These are phyloP conservation scores for Brachystomella parvula DNA, from an alignment of 1,140 invertebrate species.

Conservation along the genomic window DNA sequence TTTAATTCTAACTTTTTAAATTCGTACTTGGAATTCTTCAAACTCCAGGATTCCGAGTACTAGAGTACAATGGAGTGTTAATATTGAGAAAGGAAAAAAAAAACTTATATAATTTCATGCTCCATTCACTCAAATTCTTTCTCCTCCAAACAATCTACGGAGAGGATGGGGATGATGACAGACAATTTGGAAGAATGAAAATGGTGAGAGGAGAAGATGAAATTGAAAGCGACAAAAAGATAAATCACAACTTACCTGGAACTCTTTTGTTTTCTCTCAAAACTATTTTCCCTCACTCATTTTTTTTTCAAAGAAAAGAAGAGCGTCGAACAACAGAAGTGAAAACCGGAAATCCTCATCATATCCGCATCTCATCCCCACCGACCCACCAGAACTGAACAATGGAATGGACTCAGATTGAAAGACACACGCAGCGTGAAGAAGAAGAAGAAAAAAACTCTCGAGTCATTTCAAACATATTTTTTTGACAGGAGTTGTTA, in stretches of 20 bases:
- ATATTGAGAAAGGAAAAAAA: neutral
- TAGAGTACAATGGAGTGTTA: too few relatives aligned
- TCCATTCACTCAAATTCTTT: neutral
- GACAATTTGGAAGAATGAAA: neutral
- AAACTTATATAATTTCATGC: conserved; percentile 17
- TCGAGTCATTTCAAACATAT: conserved; percentile 2
- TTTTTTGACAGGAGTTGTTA: neutral
- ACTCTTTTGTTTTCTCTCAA: conserved; percentile 7
- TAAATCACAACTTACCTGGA: neutral
- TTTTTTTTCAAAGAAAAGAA: neutral
- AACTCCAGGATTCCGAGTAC: too few relatives aligned
- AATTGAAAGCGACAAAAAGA: neutral
- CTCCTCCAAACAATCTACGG: too few relatives aligned
- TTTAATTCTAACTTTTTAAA: too few relatives aligned
- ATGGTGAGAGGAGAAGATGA: neutral
- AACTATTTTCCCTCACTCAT: neutral
- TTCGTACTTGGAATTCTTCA: too few relatives aligned
- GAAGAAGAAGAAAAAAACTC: neutral
- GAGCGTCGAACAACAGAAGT: too few relatives aligned
- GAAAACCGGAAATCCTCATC: neutral
- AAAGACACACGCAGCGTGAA: neutral
- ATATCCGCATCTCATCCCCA: neutral
- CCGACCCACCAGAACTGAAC: too few relatives aligned
- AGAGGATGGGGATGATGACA: neutral
- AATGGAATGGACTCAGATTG: too few relatives aligned